These are phyloP conservation scores for Redunca redunca DNA, from an alignment of 2,113 vertebrate genomes.

Conservation along the genomic window DNA sequence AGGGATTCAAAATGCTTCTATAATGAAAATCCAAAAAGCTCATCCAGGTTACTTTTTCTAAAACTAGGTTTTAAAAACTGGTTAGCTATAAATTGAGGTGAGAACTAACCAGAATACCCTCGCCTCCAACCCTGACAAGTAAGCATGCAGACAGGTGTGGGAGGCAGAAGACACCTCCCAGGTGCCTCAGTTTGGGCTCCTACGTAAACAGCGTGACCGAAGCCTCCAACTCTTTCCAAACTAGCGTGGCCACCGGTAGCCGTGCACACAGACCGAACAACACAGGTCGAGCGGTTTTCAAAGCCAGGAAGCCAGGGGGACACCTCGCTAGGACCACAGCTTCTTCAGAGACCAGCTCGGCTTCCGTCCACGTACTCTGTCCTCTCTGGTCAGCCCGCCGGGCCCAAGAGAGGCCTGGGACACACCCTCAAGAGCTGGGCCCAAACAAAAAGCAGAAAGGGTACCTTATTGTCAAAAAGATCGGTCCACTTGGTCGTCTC, in stretches of 20 bases:
- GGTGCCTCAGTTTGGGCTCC: not conserved
- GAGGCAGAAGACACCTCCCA: not conserved
- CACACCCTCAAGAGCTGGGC: not conserved
- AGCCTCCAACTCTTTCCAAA: not conserved
- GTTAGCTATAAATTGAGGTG: not conserved
- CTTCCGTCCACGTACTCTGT: not conserved
- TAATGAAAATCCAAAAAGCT: not conserved
- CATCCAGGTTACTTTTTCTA: not conserved
- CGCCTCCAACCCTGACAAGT: not conserved
- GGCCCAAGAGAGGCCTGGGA: not conserved
- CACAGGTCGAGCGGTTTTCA: not conserved
- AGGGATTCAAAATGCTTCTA: not conserved
- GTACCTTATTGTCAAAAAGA: slow-evolving; percentile 94
- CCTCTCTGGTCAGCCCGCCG: not conserved
- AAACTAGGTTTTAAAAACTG: not conserved
- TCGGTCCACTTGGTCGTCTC: slow-evolving; percentile 98
- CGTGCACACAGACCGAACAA: not conserved
- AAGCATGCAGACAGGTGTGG: not conserved
- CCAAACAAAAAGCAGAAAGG: not conserved
- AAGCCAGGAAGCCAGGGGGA: not conserved
- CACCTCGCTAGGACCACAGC: not conserved
- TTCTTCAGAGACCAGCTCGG: not conserved
- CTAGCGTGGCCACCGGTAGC: not conserved
- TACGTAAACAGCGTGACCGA: not conserved
- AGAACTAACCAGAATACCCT: not conserved